Conservation (phyloP, 2,888 invertebrate genomes). For the Lepidonotus clava region DNA sequence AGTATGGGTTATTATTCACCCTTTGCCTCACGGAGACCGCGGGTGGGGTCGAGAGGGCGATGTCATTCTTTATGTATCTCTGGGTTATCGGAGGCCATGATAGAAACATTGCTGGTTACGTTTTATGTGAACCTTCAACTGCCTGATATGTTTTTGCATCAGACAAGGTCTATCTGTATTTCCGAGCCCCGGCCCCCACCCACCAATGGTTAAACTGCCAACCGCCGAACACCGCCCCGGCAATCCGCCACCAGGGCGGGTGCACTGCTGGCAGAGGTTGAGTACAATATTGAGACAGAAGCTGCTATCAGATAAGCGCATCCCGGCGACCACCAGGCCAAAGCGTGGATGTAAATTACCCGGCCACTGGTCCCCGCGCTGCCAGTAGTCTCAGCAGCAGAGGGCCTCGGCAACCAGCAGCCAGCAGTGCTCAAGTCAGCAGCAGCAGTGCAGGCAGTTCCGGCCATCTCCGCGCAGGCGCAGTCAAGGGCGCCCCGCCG, state of each 20-base stretch:
- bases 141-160: conserved; percentile 42
- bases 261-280: not conserved
- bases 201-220: too few species aligned
- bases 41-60: too few species aligned
- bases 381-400: not conserved
- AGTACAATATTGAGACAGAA: conserved; percentile 51
- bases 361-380: conserved; percentile 22
- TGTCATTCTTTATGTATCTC: not conserved
- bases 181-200: not conserved
- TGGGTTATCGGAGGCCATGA: conserved; percentile 40
- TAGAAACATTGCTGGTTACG: conserved; percentile 25
- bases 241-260: not conserved
- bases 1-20: too few species aligned
- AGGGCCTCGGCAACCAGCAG: not conserved
- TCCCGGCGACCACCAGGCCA: conserved; percentile 48
- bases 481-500: not conserved
- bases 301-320: conserved; percentile 45
- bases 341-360: conserved; percentile 51
- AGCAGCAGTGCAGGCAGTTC: conserved; percentile 6
- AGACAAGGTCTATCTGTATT: not conserved
- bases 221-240: not conserved
- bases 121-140: not conserved
- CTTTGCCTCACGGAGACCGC: too few species aligned
- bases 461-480: conserved; percentile 34
- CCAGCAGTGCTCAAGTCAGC: not conserved